phyloP scores from a whole-genome alignment of 1,140 invertebrate species.

The Dysdera silvatica region DNA sequence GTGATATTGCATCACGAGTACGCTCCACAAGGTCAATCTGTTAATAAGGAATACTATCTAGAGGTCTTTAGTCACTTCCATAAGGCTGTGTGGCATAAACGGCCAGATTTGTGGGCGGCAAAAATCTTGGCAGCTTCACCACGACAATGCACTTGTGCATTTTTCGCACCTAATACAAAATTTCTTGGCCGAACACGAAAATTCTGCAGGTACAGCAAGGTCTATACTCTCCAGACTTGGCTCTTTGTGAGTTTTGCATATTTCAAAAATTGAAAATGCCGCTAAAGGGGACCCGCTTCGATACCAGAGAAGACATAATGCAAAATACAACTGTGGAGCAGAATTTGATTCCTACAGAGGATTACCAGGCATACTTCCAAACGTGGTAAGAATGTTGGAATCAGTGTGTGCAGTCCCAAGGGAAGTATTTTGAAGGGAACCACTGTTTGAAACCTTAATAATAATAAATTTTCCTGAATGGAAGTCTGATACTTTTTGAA shows the following conservation, averaged over 20 bases:
- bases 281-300: conserved; percentile 17
- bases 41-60: not conserved
- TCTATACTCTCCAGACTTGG: conserved; percentile 1
- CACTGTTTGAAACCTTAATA: not conserved
- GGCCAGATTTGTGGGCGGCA: conserved; percentile 8
- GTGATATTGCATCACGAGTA: not conserved
- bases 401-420: conserved; percentile 6
- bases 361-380: conserved; percentile 12
- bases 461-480: not conserved
- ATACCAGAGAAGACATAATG: conserved; percentile 13
- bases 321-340: conserved; percentile 2
- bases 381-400: conserved; percentile 5
- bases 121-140: conserved; percentile 17
- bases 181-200: conserved; percentile 9
- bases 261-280: conserved; percentile 28
- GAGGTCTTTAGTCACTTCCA: not conserved
- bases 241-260: conserved; percentile 20
- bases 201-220: conserved; percentile 6
- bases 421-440: conserved; percentile 14
- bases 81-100: too few relatives aligned
- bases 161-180: conserved; percentile 11
- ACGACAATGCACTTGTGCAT: conserved; percentile 18
- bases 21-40: not conserved
- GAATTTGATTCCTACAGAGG: not conserved
- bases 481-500: conserved; percentile 1